Percentiles rank a stretch among this genome's conserved stretches.
These are phyloP conservation scores for Argentina silus DNA, from an alignment of 2,797 vertebrate genomes.

Conservation along the genomic window DNA sequence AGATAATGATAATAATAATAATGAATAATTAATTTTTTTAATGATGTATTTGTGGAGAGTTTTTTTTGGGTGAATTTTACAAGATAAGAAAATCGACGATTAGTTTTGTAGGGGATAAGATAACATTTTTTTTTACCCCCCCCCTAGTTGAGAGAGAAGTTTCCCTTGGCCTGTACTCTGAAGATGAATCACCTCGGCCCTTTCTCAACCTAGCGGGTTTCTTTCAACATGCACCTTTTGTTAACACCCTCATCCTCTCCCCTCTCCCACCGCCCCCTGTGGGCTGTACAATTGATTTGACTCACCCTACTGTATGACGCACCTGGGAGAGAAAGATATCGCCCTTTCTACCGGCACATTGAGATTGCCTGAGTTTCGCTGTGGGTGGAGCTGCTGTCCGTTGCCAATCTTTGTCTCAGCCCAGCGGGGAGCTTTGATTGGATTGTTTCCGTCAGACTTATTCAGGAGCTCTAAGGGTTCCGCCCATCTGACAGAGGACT, in stretches of 20 bases:
- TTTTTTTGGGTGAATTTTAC: too few relatives aligned
- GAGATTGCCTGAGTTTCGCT: conserved; percentile 14
- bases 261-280: not conserved
- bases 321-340: conserved; percentile 9
- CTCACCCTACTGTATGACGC: conserved; percentile 3
- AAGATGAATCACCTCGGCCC: not conserved
- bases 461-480: not conserved
- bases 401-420: conserved; percentile 19
- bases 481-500: not conserved
- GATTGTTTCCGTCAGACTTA: not conserved
- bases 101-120: too few relatives aligned
- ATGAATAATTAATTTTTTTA: too few relatives aligned
- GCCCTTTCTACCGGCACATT: conserved; percentile 2
- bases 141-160: not conserved
- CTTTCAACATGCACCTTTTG: not conserved
- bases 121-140: not conserved
- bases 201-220: not conserved
- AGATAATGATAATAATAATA: too few relatives aligned
- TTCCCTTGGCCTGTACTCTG: conserved; percentile 2
- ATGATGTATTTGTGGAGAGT: too few relatives aligned
- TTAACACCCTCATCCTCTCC: not conserved
- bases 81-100: too few relatives aligned
- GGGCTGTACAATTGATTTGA: conserved; percentile 17
- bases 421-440: not conserved
- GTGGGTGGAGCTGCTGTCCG: conserved; percentile 3